These are phyloP conservation scores for Hirundo rustica DNA, from an alignment of 2,797 vertebrate species.

Conservation along the genomic window DNA sequence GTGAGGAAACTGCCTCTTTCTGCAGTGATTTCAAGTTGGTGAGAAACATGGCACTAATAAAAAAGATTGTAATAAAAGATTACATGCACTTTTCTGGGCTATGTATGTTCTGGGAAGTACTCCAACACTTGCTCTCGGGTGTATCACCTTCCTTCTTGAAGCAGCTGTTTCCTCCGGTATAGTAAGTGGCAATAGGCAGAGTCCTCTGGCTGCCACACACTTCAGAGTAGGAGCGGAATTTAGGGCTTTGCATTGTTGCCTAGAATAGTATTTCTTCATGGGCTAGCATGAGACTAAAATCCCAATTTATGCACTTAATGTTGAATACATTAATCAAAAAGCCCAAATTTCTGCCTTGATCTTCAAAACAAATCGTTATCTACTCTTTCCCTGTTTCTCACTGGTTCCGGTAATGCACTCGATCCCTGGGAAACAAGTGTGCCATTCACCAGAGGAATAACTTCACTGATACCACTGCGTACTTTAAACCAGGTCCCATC, in stretches of 20 bases:
- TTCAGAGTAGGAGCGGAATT: neutral
- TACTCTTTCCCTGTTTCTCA: neutral
- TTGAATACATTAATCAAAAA: neutral
- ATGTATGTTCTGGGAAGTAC: neutral
- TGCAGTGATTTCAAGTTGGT: neutral
- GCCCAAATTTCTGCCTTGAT: neutral
- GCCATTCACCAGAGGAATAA: neutral
- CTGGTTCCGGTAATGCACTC: neutral
- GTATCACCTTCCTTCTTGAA: neutral
- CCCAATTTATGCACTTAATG: neutral
- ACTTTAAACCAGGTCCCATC: neutral
- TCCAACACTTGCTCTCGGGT: neutral
- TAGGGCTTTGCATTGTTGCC: neutral
- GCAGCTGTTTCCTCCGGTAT: neutral
- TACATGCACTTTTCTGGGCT: neutral
- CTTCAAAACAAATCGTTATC: neutral
- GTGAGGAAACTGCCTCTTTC: neutral
- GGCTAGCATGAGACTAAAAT: neutral
- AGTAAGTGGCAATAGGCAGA: neutral
- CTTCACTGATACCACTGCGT: neutral
- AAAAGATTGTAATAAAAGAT: neutral
- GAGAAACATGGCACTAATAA: neutral
- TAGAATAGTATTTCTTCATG: neutral
- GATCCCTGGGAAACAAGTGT: neutral
- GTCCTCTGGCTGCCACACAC: neutral